These are phyloP conservation scores for Drepana falcataria DNA, from an alignment of 2,888 invertebrate genomes.

Conservation along the genomic window DNA sequence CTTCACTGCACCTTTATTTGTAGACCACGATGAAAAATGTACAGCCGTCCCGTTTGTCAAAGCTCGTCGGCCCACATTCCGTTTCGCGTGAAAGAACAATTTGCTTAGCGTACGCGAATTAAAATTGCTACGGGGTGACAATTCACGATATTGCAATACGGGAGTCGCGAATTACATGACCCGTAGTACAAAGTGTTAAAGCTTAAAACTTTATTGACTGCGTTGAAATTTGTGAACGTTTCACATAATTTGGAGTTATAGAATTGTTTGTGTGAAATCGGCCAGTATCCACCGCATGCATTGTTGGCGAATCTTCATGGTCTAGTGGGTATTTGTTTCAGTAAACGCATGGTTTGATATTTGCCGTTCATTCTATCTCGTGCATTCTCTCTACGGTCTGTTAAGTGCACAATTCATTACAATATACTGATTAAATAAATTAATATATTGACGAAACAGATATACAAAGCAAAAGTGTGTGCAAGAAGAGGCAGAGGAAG, in stretches of 20 bases:
- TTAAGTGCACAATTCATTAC: background rate
- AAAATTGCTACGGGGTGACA: constrained; percentile 49
- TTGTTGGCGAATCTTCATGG: constrained; percentile 31
- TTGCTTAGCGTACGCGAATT: constrained; percentile 49
- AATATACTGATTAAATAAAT: background rate
- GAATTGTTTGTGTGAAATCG: constrained; percentile 40
- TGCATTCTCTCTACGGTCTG: constrained; percentile 3
- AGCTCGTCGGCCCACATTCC: constrained; percentile 35
- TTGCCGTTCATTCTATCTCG: constrained; percentile 31
- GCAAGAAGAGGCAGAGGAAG: too few species aligned
- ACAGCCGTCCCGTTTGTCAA: constrained; percentile 32
- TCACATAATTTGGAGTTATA: constrained; percentile 32
- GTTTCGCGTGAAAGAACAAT: constrained; percentile 57
- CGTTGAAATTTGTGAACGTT: constrained; percentile 31
- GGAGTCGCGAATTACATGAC: constrained; percentile 25
- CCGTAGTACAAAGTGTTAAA: constrained; percentile 36
- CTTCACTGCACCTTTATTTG: constrained; percentile 52
- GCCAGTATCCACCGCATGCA: constrained; percentile 21
- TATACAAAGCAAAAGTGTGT: too few species aligned
- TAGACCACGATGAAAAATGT: constrained; percentile 45
- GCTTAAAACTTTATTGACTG: constrained; percentile 31
- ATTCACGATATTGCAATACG: constrained; percentile 39
- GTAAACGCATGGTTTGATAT: constrained; percentile 29
- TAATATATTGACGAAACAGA: too few species aligned
- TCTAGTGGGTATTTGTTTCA: constrained; percentile 29